Base-by-base conservation (phyloP, 92 coral and sea anemone species). In the Bergia puertoricense region DNA sequence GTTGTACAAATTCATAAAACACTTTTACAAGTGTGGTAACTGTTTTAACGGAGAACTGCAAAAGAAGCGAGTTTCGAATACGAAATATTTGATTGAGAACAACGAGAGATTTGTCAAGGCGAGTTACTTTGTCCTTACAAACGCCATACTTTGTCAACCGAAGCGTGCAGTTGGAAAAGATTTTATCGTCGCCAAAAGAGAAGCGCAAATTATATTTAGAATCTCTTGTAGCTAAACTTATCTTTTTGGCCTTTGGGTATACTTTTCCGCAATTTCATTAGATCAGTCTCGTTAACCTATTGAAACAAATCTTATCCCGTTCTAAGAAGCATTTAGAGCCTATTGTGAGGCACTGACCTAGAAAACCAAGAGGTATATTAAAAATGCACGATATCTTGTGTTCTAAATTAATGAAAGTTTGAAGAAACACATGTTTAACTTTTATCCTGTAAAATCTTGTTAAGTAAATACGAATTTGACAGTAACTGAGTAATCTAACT, bases 261-360 rank as follows among this genome's bases (percentile, higher is more conserved):
- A 71, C 50, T 48, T 84, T 84, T 71, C 44, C 45, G 44, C 87
- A 40, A 69, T 84, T 84, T 84, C 87, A 84, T 84, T 84, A 84
- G 87, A 84, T 84, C 79, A 71, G 75, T 84, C 87, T 71, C 78
- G 87, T 84, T 84, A 84, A 84, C 75, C 87, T 82, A 84, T 84
- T 84, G 79, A 84, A 84, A 84, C 87, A 84, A 84, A 84, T 46
- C 59, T 84, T 50, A 37, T 84, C 37, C 87, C 68, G 75, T 73
- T 84, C 87, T 84, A 84, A 84, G 68, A 84, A 79, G 65, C 87
- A 68, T 84, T 84, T 84, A 84, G 79, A 13, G 87, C 62, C 87
- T 69, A 69, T 84, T 84, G 87, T 84, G 87, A 84, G 18, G 87
- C 87, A 84, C 65, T 84, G 87, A 84, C 87, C 87, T 84, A 84